Evolutionary conservation across 2,888 invertebrate genomes (phyloP).

Genomic region (Diaprepes abbreviatus): DNA sequence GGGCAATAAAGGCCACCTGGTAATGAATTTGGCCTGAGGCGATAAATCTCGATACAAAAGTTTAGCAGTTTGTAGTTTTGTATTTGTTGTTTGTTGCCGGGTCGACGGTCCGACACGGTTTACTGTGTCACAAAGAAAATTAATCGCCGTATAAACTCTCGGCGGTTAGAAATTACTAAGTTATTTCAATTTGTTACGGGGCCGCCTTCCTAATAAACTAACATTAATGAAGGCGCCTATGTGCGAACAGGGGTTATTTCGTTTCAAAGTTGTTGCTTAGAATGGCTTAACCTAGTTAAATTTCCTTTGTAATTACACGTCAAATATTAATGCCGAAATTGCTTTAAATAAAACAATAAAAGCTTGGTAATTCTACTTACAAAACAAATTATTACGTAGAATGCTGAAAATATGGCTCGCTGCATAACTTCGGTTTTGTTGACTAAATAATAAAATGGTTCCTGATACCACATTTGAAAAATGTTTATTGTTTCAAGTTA

Average conservation of each 20-base stretch:
- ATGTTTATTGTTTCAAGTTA: no score
- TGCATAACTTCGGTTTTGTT: neutral
- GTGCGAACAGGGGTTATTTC: conserved; percentile 11
- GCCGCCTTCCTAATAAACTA: conserved; percentile 11
- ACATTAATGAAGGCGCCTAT: conserved; percentile 11
- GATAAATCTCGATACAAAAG: conserved; percentile 42
- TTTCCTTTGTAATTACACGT: conserved; percentile 9
- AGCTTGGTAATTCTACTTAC: conserved; percentile 5
- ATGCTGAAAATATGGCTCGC: neutral
- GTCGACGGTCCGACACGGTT: conserved; percentile 9
- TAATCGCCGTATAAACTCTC: conserved; percentile 17
- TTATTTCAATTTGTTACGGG: conserved; percentile 16
- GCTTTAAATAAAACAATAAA: conserved; percentile 26
- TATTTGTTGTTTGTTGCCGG: conserved; percentile 29
- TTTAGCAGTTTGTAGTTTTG: conserved; percentile 47
- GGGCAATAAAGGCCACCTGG: conserved; percentile 35
- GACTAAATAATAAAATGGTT: no score
- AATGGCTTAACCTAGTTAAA: conserved; percentile 19
- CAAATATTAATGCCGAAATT: conserved; percentile 19
- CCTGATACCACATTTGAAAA: no score
- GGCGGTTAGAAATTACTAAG: conserved; percentile 11
- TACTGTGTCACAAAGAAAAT: conserved; percentile 16
- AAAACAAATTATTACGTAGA: conserved; percentile 3
- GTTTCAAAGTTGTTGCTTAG: conserved; percentile 6
- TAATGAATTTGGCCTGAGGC: conserved; percentile 42